Evolutionary conservation across 2,113 vertebrate species (phyloP).

Genomic region (Salvelinus fontinalis): DNA sequence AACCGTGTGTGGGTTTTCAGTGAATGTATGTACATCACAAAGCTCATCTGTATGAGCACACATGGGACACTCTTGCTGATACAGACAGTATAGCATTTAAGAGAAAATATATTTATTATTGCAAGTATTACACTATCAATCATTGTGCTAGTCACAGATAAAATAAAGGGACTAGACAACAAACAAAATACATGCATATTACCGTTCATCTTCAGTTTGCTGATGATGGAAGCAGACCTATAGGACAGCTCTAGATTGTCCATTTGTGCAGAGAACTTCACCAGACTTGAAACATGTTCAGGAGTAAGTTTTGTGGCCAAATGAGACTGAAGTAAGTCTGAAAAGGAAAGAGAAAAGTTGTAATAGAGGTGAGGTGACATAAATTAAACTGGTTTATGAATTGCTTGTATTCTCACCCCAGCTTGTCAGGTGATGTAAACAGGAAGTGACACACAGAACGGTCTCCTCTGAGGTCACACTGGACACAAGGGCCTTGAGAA

Average conservation of each 20-base stretch:
- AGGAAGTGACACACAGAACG: constrained; percentile 44
- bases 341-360: not conserved
- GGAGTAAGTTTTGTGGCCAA: constrained; percentile 33
- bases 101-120: no score
- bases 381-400: not conserved
- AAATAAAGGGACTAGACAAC: not conserved
- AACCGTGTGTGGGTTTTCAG: no score
- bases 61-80: no score
- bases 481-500: constrained; percentile 42
- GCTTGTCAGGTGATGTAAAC: constrained; percentile 43
- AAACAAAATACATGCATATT: constrained; percentile 12
- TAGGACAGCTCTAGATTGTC: constrained; percentile 42
- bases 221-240: constrained; percentile 50
- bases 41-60: no score
- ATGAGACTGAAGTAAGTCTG: constrained; percentile 28
- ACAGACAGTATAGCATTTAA: no score
- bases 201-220: constrained; percentile 56
- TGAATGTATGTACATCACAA: no score
- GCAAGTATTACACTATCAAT: no score
- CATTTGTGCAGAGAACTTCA: constrained; percentile 28
- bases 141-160: no score
- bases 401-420: constrained; percentile 28
- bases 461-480: constrained; percentile 42
- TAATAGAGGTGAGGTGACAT: not conserved
- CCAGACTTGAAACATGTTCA: constrained; percentile 48